These are phyloP conservation scores for Thymelicus sylvestris DNA, from an alignment of 2,888 invertebrate species.

Conservation along the genomic window DNA sequence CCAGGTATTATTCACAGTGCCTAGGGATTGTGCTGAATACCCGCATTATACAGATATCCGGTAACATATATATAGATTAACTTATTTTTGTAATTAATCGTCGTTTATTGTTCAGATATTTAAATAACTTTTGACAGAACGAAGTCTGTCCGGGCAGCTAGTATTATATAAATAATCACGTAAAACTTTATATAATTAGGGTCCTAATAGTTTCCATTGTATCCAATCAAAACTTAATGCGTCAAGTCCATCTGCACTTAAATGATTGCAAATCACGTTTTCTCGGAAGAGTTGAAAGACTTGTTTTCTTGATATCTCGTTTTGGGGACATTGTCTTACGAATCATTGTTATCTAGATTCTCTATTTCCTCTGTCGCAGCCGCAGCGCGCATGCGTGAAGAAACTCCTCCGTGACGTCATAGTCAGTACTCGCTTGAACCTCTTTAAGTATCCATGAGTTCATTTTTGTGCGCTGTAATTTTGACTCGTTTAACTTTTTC, in stretches of 20 bases:
- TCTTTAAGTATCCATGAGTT: conserved; percentile 48
- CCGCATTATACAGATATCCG: too few relatives aligned
- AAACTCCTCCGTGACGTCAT: conserved; percentile 75
- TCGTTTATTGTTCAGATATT: too few relatives aligned
- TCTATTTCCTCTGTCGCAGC: conserved; percentile 48
- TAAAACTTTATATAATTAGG: too few relatives aligned
- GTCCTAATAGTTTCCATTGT: too few relatives aligned
- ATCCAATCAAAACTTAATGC: too few relatives aligned
- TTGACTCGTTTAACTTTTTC: conserved; percentile 9
- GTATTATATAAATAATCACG: too few relatives aligned
- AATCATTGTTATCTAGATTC: conserved; percentile 51
- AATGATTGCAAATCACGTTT: conserved; percentile 1
- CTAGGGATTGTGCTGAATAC: too few relatives aligned
- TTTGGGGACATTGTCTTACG: conserved; percentile 29
- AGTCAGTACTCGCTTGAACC: conserved; percentile 61
- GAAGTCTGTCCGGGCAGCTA: too few relatives aligned
- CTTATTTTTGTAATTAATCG: too few relatives aligned
- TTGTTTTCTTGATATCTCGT: conserved; percentile 31
- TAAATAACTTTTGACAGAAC: too few relatives aligned
- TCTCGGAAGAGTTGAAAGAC: conserved; percentile 32
- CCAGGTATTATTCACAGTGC: too few relatives aligned
- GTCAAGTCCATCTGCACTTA: neutral
- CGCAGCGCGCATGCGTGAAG: conserved; percentile 66
- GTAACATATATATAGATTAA: too few relatives aligned
- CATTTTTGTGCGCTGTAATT: conserved; percentile 22